A percentile compares a stretch with the other conserved stretches of the same genome.
Conservation (phyloP, 2,113 vertebrate genomes). For the Chionodraco myersi region DNA sequence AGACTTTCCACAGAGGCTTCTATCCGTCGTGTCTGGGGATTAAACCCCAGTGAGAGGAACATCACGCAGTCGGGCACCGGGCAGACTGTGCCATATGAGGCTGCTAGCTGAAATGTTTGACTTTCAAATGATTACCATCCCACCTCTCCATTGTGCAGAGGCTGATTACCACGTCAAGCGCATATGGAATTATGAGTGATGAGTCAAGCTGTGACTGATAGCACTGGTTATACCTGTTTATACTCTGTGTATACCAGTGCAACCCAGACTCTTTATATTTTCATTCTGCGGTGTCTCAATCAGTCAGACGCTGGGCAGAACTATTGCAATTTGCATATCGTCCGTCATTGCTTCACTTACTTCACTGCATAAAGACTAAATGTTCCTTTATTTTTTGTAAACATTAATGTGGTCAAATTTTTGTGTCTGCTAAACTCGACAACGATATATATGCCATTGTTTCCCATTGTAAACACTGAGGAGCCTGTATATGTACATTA, state of each 20-base stretch:
- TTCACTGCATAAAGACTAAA: background rate
- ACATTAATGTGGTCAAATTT: constrained; percentile 14
- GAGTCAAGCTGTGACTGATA: constrained; percentile 68
- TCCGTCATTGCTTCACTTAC: constrained; percentile 19
- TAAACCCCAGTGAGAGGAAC: constrained; percentile 14
- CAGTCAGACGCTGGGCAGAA: constrained; percentile 22
- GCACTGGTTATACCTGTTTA: constrained; percentile 74
- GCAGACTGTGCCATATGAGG: constrained; percentile 44
- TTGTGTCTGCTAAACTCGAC: constrained; percentile 8
- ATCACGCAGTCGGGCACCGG: background rate
- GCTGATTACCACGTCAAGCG: constrained; percentile 39
- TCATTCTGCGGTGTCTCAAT: constrained; percentile 43
- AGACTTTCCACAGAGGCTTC: constrained; percentile 34
- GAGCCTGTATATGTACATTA: constrained; percentile 38
- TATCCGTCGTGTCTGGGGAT: constrained; percentile 34
- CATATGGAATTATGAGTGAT: constrained; percentile 68
- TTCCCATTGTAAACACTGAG: constrained; percentile 53
- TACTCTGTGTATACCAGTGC: constrained; percentile 58
- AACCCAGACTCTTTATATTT: constrained; percentile 49
- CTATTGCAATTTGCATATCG: constrained; percentile 32
- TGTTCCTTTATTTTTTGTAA: constrained; percentile 1
- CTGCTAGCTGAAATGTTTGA: constrained; percentile 69
- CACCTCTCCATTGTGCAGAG: constrained; percentile 44
- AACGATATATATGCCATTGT: constrained; percentile 45
- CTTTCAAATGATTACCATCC: constrained; percentile 57